These are phyloP conservation scores for Climacteris rufus DNA, from an alignment of 2,113 vertebrate genomes.

Conservation along the genomic window DNA sequence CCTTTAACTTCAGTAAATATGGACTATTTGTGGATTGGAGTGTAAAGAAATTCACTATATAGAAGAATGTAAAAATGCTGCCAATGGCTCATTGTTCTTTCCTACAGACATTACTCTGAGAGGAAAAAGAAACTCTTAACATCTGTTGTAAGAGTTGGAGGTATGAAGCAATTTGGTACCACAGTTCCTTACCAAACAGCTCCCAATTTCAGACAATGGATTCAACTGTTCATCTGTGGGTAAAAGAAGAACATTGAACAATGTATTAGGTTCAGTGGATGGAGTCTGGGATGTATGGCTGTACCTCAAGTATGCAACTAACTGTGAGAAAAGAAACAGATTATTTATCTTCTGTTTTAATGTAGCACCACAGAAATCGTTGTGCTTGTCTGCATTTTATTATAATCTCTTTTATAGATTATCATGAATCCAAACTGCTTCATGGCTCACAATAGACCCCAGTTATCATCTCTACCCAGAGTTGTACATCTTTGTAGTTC, in stretches of 20 bases:
- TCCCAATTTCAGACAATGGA: neutral
- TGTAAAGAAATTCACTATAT: neutral
- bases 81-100: neutral
- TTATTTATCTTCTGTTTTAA: neutral
- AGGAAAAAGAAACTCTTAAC: neutral
- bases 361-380: neutral
- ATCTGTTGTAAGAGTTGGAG: neutral
- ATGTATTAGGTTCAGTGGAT: neutral
- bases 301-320: neutral
- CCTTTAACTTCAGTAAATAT: neutral
- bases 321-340: neutral
- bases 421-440: neutral
- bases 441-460: neutral
- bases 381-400: neutral
- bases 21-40: neutral
- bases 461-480: neutral
- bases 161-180: neutral
- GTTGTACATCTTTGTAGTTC: neutral
- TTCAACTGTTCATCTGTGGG: neutral
- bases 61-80: neutral
- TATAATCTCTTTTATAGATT: neutral
- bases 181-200: neutral
- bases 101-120: neutral
- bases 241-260: neutral
- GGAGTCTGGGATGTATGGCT: neutral